A percentile compares a stretch with the other conserved stretches of the same genome.
phyloP scores from a whole-genome alignment of 1,140 invertebrate species.

The Brachionus asplanchnoidis region DNA sequence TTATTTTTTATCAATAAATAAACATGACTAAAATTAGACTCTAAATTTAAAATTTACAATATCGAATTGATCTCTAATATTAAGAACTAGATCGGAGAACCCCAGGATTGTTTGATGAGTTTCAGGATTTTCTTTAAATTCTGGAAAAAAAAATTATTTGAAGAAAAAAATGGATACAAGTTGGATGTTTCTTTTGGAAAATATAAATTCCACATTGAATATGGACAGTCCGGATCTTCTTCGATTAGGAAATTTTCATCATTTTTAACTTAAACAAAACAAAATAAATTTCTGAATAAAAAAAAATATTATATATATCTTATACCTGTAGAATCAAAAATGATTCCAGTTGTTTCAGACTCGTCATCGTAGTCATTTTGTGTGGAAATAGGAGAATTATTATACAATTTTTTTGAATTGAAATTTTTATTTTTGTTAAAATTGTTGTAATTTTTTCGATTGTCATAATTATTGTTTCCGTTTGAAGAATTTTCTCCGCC shows the following conservation, averaged over 20 bases:
- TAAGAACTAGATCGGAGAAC: neutral
- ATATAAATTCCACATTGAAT: slow-evolving; percentile 37
- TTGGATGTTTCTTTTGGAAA: neutral
- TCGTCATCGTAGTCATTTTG: no score
- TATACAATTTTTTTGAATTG: no score
- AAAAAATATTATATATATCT: no score
- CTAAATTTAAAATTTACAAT: neutral
- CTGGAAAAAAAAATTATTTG: neutral
- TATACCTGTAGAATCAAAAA: no score
- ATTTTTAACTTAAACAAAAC: neutral
- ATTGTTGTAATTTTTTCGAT: no score
- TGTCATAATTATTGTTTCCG: no score
- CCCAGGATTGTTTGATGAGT: neutral
- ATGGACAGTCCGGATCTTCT: slow-evolving; percentile 36
- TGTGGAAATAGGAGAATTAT: no score
- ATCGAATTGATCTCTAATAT: slow-evolving; percentile 21
- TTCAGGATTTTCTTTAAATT: slow-evolving; percentile 24
- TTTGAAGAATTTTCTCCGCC: no score
- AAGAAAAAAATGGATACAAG: neutral
- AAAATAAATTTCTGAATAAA: no score
- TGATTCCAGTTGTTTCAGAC: no score
- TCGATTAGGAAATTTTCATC: slow-evolving; percentile 28
- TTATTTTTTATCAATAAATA: neutral
- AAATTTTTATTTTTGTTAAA: no score
- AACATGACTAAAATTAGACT: no score